A percentile compares a stretch with the other conserved stretches of the same genome.
Conservation (phyloP, 2,113 vertebrate genomes). For the Gobius niger region DNA sequence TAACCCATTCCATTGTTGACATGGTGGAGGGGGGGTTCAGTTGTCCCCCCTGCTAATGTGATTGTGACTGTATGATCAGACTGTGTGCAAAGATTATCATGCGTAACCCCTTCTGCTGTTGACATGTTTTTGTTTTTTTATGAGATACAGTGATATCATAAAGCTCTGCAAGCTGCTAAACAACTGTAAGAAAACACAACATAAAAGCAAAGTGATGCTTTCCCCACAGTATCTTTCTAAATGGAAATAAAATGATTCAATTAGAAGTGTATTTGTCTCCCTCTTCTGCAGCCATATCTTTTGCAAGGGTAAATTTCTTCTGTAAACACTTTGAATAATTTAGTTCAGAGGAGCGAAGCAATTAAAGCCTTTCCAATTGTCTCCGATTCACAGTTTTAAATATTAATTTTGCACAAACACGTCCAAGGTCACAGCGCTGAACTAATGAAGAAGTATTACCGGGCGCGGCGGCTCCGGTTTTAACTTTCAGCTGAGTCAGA, state of each 20-base stretch:
- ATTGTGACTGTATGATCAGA: no score
- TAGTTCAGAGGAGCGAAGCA: not conserved
- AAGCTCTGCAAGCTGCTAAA: not conserved
- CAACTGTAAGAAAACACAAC: not conserved
- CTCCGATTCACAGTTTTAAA: constrained; percentile 8
- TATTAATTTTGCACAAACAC: constrained; percentile 1
- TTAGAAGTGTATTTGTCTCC: not conserved
- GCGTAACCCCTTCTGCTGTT: no score
- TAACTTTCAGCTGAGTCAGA: constrained; percentile 1
- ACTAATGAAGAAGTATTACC: constrained; percentile 3
- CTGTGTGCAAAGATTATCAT: no score
- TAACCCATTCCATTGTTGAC: no score
- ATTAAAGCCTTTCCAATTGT: constrained; percentile 2
- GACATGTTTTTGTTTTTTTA: no score
- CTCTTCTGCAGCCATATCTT: not conserved
- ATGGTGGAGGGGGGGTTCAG: no score
- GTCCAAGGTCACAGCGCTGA: constrained; percentile 2
- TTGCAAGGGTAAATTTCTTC: not conserved
- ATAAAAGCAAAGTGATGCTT: not conserved
- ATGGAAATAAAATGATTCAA: not conserved
- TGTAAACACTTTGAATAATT: constrained; percentile 9
- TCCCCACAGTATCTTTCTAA: not conserved
- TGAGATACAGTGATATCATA: no score
- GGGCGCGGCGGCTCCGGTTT: not conserved
- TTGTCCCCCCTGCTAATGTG: no score